Percentiles rank a stretch among this genome's conserved stretches.
phyloP scores from a whole-genome alignment of 1,140 invertebrate species.

The Drosophila mayri region DNA sequence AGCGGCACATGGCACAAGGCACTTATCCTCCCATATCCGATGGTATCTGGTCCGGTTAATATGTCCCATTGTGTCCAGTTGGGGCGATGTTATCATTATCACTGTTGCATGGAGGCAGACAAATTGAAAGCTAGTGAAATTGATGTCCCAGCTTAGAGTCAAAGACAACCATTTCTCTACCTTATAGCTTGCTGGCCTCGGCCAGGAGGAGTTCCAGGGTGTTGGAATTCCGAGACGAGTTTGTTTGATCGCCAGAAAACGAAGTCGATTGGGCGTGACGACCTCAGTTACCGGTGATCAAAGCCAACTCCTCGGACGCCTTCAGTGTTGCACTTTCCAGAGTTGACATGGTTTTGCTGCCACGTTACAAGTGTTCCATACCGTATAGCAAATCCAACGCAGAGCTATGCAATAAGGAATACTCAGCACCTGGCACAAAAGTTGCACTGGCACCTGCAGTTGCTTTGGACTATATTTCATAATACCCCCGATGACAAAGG shows the following conservation, averaged over 20 bases:
- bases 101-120: constrained; percentile 49
- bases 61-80: constrained; percentile 13
- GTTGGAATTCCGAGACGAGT: constrained; percentile 26
- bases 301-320: constrained; percentile 22
- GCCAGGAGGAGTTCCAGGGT: no score
- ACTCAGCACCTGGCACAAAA: constrained; percentile 60
- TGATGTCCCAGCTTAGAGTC: constrained; percentile 46
- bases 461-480: constrained; percentile 50
- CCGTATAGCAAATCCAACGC: constrained; percentile 46
- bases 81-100: constrained; percentile 32
- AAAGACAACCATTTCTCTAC: constrained; percentile 71
- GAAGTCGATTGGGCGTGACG: constrained; percentile 25
- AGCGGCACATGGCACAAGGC: constrained; percentile 42
- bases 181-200: constrained; percentile 65
- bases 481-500: constrained; percentile 63
- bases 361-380: constrained; percentile 55
- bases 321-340: neutral
- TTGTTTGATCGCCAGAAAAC: constrained; percentile 51
- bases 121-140: constrained; percentile 76
- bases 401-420: constrained; percentile 68
- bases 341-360: constrained; percentile 18
- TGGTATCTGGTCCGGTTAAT: constrained; percentile 51
- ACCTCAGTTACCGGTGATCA: constrained; percentile 58
- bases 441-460: neutral
- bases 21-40: constrained; percentile 24